Conservation (phyloP, 2,888 invertebrate species). For the Ophion costatus region DNA sequence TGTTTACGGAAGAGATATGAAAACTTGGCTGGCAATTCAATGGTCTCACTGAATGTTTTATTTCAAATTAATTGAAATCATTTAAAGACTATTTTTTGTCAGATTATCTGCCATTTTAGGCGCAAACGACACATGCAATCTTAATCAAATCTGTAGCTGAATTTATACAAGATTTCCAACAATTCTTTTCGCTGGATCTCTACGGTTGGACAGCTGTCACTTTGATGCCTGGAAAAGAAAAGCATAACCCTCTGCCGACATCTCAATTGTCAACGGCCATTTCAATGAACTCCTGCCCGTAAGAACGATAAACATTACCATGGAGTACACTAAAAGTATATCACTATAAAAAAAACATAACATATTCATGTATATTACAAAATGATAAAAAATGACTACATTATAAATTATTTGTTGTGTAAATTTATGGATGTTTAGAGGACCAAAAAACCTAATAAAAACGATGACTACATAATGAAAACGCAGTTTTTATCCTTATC, state of each 20-base stretch:
- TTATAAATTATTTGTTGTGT: slow-evolving; percentile 77
- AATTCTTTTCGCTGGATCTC: not conserved
- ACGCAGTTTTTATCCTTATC: not conserved
- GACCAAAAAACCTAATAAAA: slow-evolving; percentile 79
- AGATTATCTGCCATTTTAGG: not conserved
- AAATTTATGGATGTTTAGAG: slow-evolving; percentile 81
- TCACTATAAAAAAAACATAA: slow-evolving; percentile 50
- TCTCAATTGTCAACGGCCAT: not conserved
- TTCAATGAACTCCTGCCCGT: slow-evolving; percentile 27
- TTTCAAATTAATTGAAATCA: not conserved
- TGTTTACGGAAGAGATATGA: not conserved
- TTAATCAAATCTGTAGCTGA: not conserved
- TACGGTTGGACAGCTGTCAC: not conserved
- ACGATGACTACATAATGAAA: slow-evolving; percentile 46
- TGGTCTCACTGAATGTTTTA: not conserved
- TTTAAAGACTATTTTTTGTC: too few relatives aligned
- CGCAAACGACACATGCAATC: not conserved
- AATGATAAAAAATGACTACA: slow-evolving; percentile 66
- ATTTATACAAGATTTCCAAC: not conserved
- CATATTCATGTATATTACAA: slow-evolving; percentile 66
- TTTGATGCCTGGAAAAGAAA: not conserved
- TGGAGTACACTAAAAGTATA: slow-evolving; percentile 55
- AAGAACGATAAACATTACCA: slow-evolving; percentile 62
- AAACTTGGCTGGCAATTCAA: not conserved
- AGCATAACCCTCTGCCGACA: slow-evolving; percentile 2